Evolutionary conservation across 1,140 invertebrate species (phyloP).

Genomic region (Nymphalis io): DNA sequence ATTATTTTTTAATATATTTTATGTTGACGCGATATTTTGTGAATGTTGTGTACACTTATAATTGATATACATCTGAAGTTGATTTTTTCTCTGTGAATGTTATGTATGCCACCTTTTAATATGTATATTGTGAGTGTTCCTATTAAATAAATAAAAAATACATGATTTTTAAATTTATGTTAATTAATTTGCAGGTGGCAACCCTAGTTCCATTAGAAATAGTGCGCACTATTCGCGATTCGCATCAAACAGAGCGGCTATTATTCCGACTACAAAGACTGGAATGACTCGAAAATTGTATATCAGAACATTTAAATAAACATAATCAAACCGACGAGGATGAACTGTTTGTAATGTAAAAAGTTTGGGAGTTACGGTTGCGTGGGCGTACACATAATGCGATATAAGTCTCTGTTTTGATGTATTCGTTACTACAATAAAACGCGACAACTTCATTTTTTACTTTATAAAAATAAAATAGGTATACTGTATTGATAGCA

Average conservation of each 20-base stretch:
- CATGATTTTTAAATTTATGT: too few relatives aligned
- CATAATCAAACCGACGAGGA: constrained; percentile 42
- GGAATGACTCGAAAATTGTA: constrained; percentile 51
- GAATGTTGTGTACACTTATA: too few relatives aligned
- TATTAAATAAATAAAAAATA: too few relatives aligned
- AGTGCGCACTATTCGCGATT: constrained; percentile 40
- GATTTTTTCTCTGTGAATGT: too few relatives aligned
- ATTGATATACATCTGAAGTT: too few relatives aligned
- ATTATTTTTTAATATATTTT: too few relatives aligned
- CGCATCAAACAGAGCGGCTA: constrained; percentile 48
- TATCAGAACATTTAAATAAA: constrained; percentile 52
- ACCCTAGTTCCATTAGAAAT: constrained; percentile 34
- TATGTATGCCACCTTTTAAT: too few relatives aligned
- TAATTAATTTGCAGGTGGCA: not conserved
- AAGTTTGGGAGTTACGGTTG: constrained; percentile 34
- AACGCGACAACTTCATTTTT: not conserved
- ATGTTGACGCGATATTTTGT: too few relatives aligned
- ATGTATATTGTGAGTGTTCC: too few relatives aligned
- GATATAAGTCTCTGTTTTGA: constrained; percentile 5
- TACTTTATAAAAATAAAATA: too few relatives aligned
- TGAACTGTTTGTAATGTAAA: constrained; percentile 41
- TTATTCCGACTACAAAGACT: constrained; percentile 60
- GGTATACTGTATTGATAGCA: too few relatives aligned
- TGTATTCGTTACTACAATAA: not conserved
- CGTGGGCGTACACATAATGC: constrained; percentile 4